phyloP scores from a whole-genome alignment of 2,797 vertebrate species.

The Pseudochirops cupreus region DNA sequence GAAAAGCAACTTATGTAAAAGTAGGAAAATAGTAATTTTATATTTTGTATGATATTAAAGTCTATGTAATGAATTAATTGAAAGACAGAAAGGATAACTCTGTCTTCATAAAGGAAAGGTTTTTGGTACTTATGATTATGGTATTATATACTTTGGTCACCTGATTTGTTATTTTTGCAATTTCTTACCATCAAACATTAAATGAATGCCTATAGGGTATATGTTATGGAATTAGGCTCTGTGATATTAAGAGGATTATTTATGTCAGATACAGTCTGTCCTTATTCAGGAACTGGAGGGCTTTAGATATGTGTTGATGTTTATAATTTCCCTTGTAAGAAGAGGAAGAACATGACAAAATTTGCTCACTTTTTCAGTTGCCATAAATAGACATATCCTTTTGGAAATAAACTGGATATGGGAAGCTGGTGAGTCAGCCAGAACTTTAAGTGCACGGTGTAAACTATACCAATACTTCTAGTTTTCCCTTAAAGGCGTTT shows the following conservation, averaged over 20 bases:
- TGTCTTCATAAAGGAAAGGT: constrained; percentile 16
- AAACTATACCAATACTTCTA: background rate
- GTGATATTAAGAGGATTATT: constrained; percentile 4
- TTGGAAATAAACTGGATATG: background rate
- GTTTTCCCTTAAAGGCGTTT: background rate
- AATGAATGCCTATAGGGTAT: background rate
- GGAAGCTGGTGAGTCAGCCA: constrained; percentile 33
- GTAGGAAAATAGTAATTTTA: background rate
- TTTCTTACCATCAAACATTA: constrained; percentile 11
- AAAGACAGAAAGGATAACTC: constrained; percentile 20
- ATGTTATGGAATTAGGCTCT: constrained; percentile 1
- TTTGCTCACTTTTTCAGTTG: constrained; percentile 16
- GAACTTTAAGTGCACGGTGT: background rate
- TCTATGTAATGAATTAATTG: background rate
- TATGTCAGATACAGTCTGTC: background rate
- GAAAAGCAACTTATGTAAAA: constrained; percentile 24
- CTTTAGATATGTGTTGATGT: background rate
- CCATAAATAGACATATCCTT: constrained; percentile 35
- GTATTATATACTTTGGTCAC: background rate
- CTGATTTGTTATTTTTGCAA: background rate
- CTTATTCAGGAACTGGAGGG: background rate
- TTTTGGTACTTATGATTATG: background rate
- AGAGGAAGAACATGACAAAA: constrained; percentile 27
- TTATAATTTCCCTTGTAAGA: constrained; percentile 2
- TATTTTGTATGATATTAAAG: constrained; percentile 16